Base-by-base conservation (phyloP, 2,797 vertebrate genomes). In the Pangasius mekongensis region DNA sequence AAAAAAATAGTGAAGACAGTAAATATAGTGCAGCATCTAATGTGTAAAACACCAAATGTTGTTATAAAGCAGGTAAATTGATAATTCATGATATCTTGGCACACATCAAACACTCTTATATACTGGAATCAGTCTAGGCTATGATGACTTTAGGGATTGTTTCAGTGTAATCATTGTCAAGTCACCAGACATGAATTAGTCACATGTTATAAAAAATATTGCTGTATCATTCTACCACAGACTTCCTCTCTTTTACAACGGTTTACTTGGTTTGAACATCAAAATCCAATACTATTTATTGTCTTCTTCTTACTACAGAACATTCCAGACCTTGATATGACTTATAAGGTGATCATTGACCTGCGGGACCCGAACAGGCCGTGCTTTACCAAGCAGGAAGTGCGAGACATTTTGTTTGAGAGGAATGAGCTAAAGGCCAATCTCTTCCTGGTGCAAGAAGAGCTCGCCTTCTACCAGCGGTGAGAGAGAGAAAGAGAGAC, bases 401-500 rank as follows among this genome's bases (percentile, higher is more conserved):
- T 99, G 91, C 95, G 98, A 27, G 97, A 99, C 92, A 97, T 99
- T 91, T 93, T 99, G 87, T 97, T 96, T 36, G 98, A 99, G 94
- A 94, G 98, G 86, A 99, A 99, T 0, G 98, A 99, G 92, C 97
- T 99, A 86, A 99, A 98, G 95, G 97, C 98, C 90, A 99, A 98
- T 91, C 96, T 99, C 56, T 99, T 99, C 94, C 91, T 99, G 93
- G 96, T 99, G 91, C 97, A 98, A 95, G 98, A 99, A 93, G 98
- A 99, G 92, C 92, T 99, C 91, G 96, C 94, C 66, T 99, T 98
- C 94, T 99, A 99, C 92, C 98, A 99, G 92, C 96, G 98, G 98
- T 99, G 87, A 93, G 95, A 78, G 27, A 56, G 5, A 39, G 5
- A n/a, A 3, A 30, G 73, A 71, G 39, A 43, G 69, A n/a, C 11